Conservation (phyloP, 2,888 invertebrate species). For the Drosophila rubida region DNA sequence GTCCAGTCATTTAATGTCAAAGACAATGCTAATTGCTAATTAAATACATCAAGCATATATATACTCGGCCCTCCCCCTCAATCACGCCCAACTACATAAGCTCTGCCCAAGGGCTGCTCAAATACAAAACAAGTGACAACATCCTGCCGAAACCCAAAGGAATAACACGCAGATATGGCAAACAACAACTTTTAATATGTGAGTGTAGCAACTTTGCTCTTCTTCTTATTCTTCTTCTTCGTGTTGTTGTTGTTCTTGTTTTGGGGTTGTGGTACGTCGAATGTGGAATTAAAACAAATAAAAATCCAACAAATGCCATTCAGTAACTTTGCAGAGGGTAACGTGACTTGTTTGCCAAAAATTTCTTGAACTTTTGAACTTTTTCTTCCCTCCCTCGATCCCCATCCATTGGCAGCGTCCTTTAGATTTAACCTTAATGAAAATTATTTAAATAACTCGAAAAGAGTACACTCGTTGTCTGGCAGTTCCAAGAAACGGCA, state of each 20-base stretch:
- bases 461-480: not conserved
- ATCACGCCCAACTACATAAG: not conserved
- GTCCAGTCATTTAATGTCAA: conserved; percentile 34
- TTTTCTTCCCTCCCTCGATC: not conserved
- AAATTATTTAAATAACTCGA: conserved; percentile 45
- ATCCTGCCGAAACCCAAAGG: not conserved
- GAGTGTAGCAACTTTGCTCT: conserved; percentile 1
- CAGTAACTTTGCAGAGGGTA: conserved; percentile 35
- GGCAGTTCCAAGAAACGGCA: not conserved
- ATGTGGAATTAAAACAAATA: conserved; percentile 50
- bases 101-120: not conserved
- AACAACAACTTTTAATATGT: conserved; percentile 19
- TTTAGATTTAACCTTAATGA: conserved; percentile 39
- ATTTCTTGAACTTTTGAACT: conserved; percentile 33
- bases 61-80: not conserved
- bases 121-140: conserved; percentile 2
- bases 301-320: conserved; percentile 45
- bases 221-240: not conserved
- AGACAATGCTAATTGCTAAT: conserved; percentile 56
- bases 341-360: conserved; percentile 50
- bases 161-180: not conserved
- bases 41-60: conserved; percentile 32
- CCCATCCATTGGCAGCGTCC: not conserved
- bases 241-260: not conserved
- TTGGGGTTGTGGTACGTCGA: conserved; percentile 5